A percentile compares a stretch with the other conserved stretches of the same genome.
These are phyloP conservation scores for Sipunculus nudus DNA, from an alignment of 2,888 invertebrate species.

Conservation along the genomic window DNA sequence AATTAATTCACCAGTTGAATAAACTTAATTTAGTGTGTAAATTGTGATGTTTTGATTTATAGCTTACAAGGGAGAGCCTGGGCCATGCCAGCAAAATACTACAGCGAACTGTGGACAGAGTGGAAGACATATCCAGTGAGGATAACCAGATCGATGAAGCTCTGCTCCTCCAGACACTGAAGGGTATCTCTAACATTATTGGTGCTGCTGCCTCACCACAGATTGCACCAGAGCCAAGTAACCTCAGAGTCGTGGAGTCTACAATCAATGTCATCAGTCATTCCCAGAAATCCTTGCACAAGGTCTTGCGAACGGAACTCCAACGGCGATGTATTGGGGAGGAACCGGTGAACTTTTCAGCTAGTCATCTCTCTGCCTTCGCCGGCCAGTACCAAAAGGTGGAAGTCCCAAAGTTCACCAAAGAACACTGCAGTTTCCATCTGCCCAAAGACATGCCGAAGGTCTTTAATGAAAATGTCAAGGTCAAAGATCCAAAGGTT, in stretches of 20 bases:
- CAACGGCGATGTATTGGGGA: too few relatives aligned
- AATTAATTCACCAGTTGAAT: too few relatives aligned
- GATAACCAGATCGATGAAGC: slow-evolving; percentile 35
- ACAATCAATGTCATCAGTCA: too few relatives aligned
- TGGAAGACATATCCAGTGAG: slow-evolving; percentile 30
- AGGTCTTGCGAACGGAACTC: too few relatives aligned
- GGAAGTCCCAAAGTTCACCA: slow-evolving; percentile 29
- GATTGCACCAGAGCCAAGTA: slow-evolving; percentile 11
- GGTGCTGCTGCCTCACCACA: slow-evolving; percentile 34
- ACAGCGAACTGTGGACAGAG: slow-evolving; percentile 25
- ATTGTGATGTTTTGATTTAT: too few relatives aligned
- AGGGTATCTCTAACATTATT: slow-evolving; percentile 42
- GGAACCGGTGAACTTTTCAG: too few relatives aligned
- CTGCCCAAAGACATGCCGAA: slow-evolving; percentile 45
- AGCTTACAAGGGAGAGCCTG: slow-evolving; percentile 41
- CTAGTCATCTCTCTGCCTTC: slow-evolving; percentile 43
- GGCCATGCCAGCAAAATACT: slow-evolving; percentile 39
- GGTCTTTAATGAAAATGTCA: slow-evolving; percentile 9
- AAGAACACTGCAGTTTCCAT: slow-evolving; percentile 45
- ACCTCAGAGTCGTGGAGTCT: too few relatives aligned
- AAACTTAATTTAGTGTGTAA: too few relatives aligned
- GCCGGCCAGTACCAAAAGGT: slow-evolving; percentile 44
- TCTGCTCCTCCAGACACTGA: slow-evolving; percentile 18
- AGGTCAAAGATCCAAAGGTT: background rate
- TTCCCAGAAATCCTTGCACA: too few relatives aligned